Percentiles rank a stretch among this genome's conserved stretches.
These are phyloP conservation scores for Hesperia comma DNA, from an alignment of 2,888 invertebrate species.

Conservation along the genomic window DNA sequence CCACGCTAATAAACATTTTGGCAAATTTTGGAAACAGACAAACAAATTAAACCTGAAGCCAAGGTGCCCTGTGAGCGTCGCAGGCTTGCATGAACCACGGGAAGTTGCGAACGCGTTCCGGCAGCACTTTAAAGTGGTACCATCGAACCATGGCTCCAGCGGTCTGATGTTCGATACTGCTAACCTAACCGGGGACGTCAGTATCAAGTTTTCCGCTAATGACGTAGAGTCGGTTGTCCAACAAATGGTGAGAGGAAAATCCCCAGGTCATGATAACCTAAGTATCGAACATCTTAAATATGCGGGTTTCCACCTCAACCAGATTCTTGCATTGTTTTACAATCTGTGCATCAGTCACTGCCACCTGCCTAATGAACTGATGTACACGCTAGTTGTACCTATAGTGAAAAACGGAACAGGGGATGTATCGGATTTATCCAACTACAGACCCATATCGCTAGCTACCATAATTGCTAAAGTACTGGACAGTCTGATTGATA, in stretches of 20 bases:
- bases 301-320: not conserved
- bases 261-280: constrained; percentile 12
- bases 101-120: not conserved
- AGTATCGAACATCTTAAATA: constrained; percentile 15
- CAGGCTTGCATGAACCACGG: not conserved
- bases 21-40: not conserved
- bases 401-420: constrained; percentile 43
- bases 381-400: constrained; percentile 41
- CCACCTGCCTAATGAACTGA: constrained; percentile 30
- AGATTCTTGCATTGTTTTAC: constrained; percentile 4
- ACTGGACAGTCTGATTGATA: constrained; percentile 41
- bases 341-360: constrained; percentile 31
- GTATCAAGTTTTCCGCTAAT: constrained; percentile 1
- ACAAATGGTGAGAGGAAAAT: constrained; percentile 9
- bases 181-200: not conserved
- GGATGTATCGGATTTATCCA: constrained; percentile 37
- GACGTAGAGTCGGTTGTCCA: not conserved
- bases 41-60: not conserved
- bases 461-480: constrained; percentile 43
- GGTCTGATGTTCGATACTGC: no score
- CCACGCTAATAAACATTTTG: constrained; percentile 1
- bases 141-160: not conserved
- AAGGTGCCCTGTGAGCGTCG: not conserved
- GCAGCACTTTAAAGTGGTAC: not conserved
- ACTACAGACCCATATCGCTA: constrained; percentile 44